Evolutionary conservation across 2,113 vertebrate species (phyloP).

Genomic region (Myrmophylax atrothorax): DNA sequence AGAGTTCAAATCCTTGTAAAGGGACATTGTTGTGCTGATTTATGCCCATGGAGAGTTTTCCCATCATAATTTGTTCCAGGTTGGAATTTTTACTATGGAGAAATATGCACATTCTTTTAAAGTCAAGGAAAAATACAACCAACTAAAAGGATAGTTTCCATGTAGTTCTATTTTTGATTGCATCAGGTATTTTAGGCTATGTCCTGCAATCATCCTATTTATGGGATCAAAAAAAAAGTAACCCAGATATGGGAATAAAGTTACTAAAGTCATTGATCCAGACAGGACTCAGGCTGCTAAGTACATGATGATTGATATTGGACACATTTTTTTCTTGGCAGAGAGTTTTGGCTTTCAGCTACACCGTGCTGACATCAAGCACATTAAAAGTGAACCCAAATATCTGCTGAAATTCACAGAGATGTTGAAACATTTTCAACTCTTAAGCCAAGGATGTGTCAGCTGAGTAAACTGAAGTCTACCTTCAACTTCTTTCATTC

Average conservation of each 20-base stretch:
- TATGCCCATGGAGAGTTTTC: conserved; percentile 33
- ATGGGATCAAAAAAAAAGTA: conserved; percentile 51
- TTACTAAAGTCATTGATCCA: conserved; percentile 53
- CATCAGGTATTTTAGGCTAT: conserved; percentile 17
- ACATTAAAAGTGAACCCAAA: conserved; percentile 62
- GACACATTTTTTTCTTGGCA: conserved; percentile 63
- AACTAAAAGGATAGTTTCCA: not conserved
- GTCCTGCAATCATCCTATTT: conserved; percentile 36
- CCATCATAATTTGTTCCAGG: conserved; percentile 59
- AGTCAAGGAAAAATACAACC: not conserved
- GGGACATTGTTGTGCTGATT: conserved; percentile 58
- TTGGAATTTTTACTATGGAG: conserved; percentile 39
- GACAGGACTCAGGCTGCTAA: conserved; percentile 54
- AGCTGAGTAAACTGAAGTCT: conserved; percentile 50
- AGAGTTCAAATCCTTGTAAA: conserved; percentile 19
- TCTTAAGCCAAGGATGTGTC: conserved; percentile 62
- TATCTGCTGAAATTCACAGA: conserved; percentile 63
- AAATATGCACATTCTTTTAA: conserved; percentile 7
- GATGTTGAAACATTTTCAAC: conserved; percentile 65
- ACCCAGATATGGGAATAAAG: conserved; percentile 39
- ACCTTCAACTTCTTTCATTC: conserved; percentile 47
- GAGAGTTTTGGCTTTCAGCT: conserved; percentile 56
- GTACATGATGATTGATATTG: conserved; percentile 58
- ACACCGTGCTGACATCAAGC: conserved; percentile 32
- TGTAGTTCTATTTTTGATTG: conserved; percentile 22